Percentiles rank a stretch among this genome's conserved stretches.
These are phyloP conservation scores for Bolinopsis microptera DNA, from an alignment of 37 sponge, comb jelly and placozoan genomes.

Conservation along the genomic window DNA sequence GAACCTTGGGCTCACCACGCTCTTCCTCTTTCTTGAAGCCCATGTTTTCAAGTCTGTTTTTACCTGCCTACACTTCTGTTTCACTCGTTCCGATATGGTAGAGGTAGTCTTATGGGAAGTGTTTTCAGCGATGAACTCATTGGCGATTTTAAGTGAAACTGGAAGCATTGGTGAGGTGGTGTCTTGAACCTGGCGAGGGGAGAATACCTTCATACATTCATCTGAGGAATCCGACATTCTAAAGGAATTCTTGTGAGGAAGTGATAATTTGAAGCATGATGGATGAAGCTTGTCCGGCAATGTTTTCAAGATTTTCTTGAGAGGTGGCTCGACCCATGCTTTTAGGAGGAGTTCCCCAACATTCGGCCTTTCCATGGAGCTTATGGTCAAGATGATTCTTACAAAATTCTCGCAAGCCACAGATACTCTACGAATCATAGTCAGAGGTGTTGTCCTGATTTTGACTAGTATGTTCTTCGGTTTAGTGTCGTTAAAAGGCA, in stretches of 20 bases:
- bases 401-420: constrained; percentile 48
- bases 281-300: constrained; percentile 1
- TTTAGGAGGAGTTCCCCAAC: constrained; percentile 11
- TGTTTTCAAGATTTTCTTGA: neutral
- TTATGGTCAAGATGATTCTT: constrained; percentile 1
- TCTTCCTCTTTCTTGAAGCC: neutral
- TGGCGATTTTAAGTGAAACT: neutral
- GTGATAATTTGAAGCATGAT: neutral
- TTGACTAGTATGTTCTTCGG: constrained; percentile 75
- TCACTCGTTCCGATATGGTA: constrained; percentile 45
- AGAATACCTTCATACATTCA: neutral
- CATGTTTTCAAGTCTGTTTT: constrained; percentile 8
- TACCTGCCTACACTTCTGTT: constrained; percentile 27
- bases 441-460: constrained; percentile 65
- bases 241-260: neutral
- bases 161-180: neutral
- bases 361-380: constrained; percentile 10
- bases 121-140: constrained; percentile 33
- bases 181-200: neutral
- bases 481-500: constrained; percentile 86
- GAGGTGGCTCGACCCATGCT: constrained; percentile 6
- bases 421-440: constrained; percentile 67
- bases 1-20: neutral
- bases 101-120: constrained; percentile 47
- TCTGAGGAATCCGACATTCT: constrained; percentile 27